Percentiles rank a stretch among this genome's conserved stretches.
Evolutionary conservation across 2,888 invertebrate genomes (phyloP).

Genomic region (Tetranychus truncatus): DNA sequence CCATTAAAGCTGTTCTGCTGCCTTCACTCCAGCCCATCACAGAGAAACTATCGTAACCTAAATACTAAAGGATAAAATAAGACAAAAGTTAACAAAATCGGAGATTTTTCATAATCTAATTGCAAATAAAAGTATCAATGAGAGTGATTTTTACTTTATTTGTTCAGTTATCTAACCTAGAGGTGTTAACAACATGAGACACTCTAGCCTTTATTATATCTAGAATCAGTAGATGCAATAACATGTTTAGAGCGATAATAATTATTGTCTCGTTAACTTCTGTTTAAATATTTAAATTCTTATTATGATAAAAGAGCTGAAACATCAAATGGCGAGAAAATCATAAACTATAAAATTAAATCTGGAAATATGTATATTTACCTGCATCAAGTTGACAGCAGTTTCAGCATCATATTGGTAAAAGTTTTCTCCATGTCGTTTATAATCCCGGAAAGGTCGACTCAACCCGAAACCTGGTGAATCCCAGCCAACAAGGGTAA

Average conservation of each 20-base stretch:
- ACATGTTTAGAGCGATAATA: no score
- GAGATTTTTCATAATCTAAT: no score
- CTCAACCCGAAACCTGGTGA: constrained; percentile 34
- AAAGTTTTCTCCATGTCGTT: constrained; percentile 27
- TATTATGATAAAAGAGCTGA: neutral
- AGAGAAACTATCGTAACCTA: constrained; percentile 51
- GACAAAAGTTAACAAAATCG: no score
- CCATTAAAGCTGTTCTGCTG: constrained; percentile 53
- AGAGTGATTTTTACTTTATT: no score
- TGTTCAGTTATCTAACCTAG: no score
- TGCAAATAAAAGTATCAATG: no score
- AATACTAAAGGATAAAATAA: constrained; percentile 25
- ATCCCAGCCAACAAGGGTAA: constrained; percentile 33
- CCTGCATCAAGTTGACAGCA: constrained; percentile 30
- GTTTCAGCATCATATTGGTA: constrained; percentile 33
- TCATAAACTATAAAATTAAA: neutral
- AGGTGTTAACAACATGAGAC: no score
- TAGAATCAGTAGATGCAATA: no score
- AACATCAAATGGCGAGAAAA: neutral
- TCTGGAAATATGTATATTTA: neutral
- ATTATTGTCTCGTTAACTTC: no score
- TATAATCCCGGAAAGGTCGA: constrained; percentile 32
- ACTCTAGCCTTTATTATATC: no score
- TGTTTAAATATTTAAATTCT: no score
- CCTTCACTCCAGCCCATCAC: constrained; percentile 79